Percentiles rank a stretch among this genome's conserved stretches.
phyloP scores from a whole-genome alignment of 2,797 vertebrate genomes.

The Arnoldichthys spilopterus region DNA sequence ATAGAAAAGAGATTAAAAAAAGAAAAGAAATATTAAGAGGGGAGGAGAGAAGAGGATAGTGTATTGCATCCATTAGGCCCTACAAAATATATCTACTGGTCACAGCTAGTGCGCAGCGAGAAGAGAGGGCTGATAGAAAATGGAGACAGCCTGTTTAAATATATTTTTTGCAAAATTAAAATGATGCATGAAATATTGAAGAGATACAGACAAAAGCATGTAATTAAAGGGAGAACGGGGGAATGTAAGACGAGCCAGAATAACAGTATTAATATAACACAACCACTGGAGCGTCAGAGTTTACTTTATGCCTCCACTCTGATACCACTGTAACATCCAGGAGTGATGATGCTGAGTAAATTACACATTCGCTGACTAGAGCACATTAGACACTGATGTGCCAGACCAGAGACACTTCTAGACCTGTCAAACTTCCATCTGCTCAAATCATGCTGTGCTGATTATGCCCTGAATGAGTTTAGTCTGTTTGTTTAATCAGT shows the following conservation, averaged over 20 bases:
- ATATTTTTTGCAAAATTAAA: neutral
- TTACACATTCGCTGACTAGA: neutral
- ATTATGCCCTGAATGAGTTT: too few relatives aligned
- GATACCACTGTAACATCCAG: neutral
- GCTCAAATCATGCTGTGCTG: too few relatives aligned
- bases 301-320: too few relatives aligned
- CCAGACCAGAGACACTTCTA: neutral
- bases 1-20: too few relatives aligned
- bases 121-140: slow-evolving; percentile 15
- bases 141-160: neutral
- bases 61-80: neutral
- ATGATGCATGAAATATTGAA: neutral
- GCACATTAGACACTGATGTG: neutral
- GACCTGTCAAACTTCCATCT: too few relatives aligned
- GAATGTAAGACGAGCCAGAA: neutral
- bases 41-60: neutral
- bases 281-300: too few relatives aligned
- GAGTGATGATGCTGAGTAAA: neutral
- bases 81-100: slow-evolving; percentile 31
- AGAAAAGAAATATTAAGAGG: too few relatives aligned
- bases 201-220: neutral
- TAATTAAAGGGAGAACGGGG: neutral
- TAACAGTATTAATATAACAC: too few relatives aligned
- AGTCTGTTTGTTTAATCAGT: too few relatives aligned
- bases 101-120: slow-evolving; percentile 27